phyloP scores from a whole-genome alignment of 2,113 vertebrate species.

The Leucopsar rothschildi region DNA sequence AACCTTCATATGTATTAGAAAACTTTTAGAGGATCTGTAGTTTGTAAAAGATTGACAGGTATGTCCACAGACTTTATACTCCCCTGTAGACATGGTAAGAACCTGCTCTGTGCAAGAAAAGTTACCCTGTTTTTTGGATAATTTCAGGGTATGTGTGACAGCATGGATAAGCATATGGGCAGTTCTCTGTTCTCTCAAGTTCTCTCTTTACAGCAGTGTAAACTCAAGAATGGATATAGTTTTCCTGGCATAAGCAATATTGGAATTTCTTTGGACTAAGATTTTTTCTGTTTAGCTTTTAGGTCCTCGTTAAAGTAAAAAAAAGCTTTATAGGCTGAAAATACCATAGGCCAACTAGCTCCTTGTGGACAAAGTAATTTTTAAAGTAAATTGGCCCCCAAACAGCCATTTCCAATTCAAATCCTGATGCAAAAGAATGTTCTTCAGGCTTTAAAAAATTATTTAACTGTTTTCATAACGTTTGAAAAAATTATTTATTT shows the following conservation, averaged over 20 bases:
- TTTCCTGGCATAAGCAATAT: neutral
- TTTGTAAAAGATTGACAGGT: constrained; percentile 12
- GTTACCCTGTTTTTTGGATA: neutral
- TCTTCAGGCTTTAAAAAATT: constrained; percentile 12
- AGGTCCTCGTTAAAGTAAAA: neutral
- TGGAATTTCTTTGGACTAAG: neutral
- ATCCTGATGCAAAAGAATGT: neutral
- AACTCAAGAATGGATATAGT: neutral
- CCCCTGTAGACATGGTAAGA: neutral
- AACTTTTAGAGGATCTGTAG: neutral
- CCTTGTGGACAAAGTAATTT: neutral
- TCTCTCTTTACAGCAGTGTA: too few species aligned
- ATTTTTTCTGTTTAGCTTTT: constrained; percentile 8
- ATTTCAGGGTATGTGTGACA: neutral
- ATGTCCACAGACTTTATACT: neutral
- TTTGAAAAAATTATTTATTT: neutral
- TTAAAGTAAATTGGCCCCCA: neutral
- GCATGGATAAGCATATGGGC: neutral
- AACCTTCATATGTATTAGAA: neutral
- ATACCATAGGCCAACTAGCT: neutral
- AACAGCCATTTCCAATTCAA: constrained; percentile 30
- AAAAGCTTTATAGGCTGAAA: constrained; percentile 9
- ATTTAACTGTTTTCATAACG: constrained; percentile 9
- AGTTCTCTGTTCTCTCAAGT: too few species aligned
- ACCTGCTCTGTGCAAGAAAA: neutral